A percentile compares a stretch with the other conserved stretches of the same genome.
phyloP scores from a whole-genome alignment of 2,113 vertebrate genomes.

The Pachypanchax playfairii region DNA sequence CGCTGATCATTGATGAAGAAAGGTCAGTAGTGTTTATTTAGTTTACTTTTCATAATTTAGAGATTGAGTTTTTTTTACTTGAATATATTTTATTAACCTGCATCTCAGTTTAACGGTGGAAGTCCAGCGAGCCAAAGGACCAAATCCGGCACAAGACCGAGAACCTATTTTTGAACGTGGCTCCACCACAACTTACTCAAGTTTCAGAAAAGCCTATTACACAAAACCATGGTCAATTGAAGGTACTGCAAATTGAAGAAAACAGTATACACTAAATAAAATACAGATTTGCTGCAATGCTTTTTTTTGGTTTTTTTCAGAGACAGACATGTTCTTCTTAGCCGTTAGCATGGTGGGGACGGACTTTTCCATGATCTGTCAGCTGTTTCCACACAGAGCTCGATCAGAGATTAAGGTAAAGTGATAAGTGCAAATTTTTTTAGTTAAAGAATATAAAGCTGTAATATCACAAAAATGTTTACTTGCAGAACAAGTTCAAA shows the following conservation, averaged over 20 bases:
- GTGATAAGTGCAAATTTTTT: background rate
- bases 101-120: slow-evolving; percentile 92
- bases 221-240: slow-evolving; percentile 93
- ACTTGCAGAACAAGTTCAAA: slow-evolving; percentile 95
- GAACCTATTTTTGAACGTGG: slow-evolving; percentile 98
- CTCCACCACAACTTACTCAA: slow-evolving; percentile 96
- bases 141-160: slow-evolving; percentile 87
- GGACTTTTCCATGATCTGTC: slow-evolving; percentile 97
- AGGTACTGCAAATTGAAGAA: slow-evolving; percentile 71
- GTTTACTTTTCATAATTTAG: background rate
- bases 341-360: slow-evolving; percentile 99
- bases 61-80: background rate
- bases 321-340: slow-evolving; percentile 98
- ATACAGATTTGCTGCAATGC: background rate
- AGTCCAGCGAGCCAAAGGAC: slow-evolving; percentile 89
- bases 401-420: slow-evolving; percentile 95
- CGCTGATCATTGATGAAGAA: slow-evolving; percentile 97
- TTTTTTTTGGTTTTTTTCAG: slow-evolving; percentile 70
- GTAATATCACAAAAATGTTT: background rate
- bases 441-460: background rate
- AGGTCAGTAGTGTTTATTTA: slow-evolving; percentile 78
- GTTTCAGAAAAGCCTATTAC: slow-evolving; percentile 90
- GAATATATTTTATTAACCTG: background rate
- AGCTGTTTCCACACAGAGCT: slow-evolving; percentile 93
- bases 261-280: background rate